Base-by-base conservation (phyloP, 2,113 vertebrate species). In the Sclerurus mexicanus region DNA sequence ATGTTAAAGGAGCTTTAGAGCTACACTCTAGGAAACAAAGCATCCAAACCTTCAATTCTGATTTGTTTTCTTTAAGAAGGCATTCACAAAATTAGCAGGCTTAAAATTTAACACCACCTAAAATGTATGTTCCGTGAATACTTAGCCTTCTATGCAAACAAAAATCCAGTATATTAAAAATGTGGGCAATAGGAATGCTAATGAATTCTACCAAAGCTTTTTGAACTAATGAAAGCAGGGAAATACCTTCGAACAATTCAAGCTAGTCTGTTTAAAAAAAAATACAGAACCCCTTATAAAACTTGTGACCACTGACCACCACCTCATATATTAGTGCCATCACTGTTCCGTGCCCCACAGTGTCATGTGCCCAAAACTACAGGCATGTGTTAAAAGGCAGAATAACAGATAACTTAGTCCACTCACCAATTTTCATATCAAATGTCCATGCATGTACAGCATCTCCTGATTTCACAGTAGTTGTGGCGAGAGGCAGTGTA, bases 391-490 rank as follows among this genome's bases (percentile, higher is more conserved):
- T 53, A 67, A 50, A 75, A 85, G 5, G 13, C 2, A 75, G 18
- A 82, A n/a, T 5, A 89, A 53, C 31, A 76, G 31, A n/a, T 47
- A 79, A 64, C 4, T 37, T 10, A 28, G 9, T 15, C 56, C 53
- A 97, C 98, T 87, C 96, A 99, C 99, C 99, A 46, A 97, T 98
- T 95, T 98, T 98, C 95, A 98, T 97, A 94, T 99, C 98, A 15
- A 99, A 99, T 33, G 98, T 98, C 99, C 99, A 99, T 7, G 99
- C 99, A 37, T 98, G 99, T 52, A 99, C 82, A 7, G 98, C 97
- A 52, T 99, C 98, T 9, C 98, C 98, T 10, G 97, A 90, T 82
- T 97, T 97, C 17, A 98, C 50, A 71, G 87, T 58, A 42, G 95
- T 97, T 89, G 90, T 63, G 72, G 95, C 97, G 77, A 99, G 97